Percentiles rank a stretch among this genome's conserved stretches.
phyloP scores from a whole-genome alignment of 2,797 vertebrate species.

The Heterohyrax brucei region DNA sequence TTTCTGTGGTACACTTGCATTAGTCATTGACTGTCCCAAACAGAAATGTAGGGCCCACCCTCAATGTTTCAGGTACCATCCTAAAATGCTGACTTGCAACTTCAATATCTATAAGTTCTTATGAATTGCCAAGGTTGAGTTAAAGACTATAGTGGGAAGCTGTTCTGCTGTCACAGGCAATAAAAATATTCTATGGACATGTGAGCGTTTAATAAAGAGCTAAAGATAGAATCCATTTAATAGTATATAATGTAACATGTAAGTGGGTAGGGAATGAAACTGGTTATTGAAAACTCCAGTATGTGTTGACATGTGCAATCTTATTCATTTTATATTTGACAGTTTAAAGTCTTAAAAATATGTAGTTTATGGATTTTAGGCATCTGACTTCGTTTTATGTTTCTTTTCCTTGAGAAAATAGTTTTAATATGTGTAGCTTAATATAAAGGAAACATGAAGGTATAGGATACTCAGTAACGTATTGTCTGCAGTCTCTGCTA shows the following conservation, averaged over 20 bases:
- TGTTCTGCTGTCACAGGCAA: slow-evolving; percentile 9
- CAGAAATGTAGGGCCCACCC: background rate
- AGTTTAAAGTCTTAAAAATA: slow-evolving; percentile 35
- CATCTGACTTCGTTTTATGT: background rate
- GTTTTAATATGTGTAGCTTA: background rate
- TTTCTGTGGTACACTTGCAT: background rate
- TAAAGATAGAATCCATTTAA: background rate
- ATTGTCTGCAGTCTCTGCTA: background rate
- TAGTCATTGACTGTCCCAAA: slow-evolving; percentile 48
- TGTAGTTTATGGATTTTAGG: background rate
- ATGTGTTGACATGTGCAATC: background rate
- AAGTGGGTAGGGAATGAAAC: background rate
- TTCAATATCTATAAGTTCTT: slow-evolving; percentile 45
- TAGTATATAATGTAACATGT: slow-evolving; percentile 8
- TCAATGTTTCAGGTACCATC: slow-evolving; percentile 18
- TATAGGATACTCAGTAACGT: background rate
- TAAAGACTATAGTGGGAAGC: slow-evolving; percentile 39
- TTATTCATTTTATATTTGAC: background rate
- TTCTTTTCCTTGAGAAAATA: slow-evolving; percentile 6
- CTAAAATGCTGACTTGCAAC: slow-evolving; percentile 52
- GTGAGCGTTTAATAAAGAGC: background rate
- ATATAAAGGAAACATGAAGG: slow-evolving; percentile 18
- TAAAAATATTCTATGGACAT: slow-evolving; percentile 61
- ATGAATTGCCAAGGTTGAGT: slow-evolving; percentile 62
- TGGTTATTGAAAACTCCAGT: background rate